phyloP scores from a whole-genome alignment of 2,888 invertebrate species.

The Heliconius sara region DNA sequence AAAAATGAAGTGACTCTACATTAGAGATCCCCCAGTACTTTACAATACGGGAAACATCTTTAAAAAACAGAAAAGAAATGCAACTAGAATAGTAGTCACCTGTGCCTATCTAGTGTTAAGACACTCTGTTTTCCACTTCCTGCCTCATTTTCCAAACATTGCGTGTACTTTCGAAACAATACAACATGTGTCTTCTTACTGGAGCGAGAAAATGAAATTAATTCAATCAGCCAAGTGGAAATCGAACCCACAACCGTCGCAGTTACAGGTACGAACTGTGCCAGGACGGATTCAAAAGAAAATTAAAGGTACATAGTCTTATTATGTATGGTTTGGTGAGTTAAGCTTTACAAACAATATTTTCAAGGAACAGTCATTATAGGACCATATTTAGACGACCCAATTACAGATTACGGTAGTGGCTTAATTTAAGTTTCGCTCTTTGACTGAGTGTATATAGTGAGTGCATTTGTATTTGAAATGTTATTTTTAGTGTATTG shows the following conservation, averaged over 20 bases:
- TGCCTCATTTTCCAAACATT: too few relatives aligned
- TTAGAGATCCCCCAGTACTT: too few relatives aligned
- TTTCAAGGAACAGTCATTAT: slow-evolving; percentile 6
- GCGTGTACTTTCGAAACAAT: too few relatives aligned
- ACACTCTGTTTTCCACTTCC: too few relatives aligned
- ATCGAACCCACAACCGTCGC: neutral
- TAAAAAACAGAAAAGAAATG: too few relatives aligned
- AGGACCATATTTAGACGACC: slow-evolving; percentile 19
- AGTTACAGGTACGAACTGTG: neutral
- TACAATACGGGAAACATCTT: too few relatives aligned
- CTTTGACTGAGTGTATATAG: neutral
- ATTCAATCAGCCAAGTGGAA: neutral
- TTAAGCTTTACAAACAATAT: slow-evolving; percentile 2
- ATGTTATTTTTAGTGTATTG: neutral
- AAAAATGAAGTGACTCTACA: too few relatives aligned
- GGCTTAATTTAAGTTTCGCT: slow-evolving; percentile 3
- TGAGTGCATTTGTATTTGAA: neutral
- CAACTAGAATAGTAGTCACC: too few relatives aligned
- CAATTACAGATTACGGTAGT: slow-evolving; percentile 23
- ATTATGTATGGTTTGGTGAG: neutral
- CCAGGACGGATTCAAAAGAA: too few relatives aligned
- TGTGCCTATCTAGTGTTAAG: too few relatives aligned
- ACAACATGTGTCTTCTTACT: too few relatives aligned
- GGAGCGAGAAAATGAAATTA: neutral
- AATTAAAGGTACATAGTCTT: neutral